Base-by-base conservation (phyloP, 2,888 invertebrate genomes). In the Watsonalla cultraria region DNA sequence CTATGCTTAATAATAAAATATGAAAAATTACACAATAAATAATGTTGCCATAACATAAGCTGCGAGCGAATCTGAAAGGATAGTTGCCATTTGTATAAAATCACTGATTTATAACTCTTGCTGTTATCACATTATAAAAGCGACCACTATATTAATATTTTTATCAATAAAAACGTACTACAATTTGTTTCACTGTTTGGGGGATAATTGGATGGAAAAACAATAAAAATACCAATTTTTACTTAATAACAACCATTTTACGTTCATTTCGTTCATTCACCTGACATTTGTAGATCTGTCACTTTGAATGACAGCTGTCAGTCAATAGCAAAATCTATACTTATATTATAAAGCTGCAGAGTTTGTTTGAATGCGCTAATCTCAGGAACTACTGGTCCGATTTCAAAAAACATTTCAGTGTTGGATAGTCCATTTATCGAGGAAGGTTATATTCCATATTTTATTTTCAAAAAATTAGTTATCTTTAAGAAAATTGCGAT, bases 41-140 rank as follows among this genome's bases (percentile, higher is more conserved):
- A 53, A 33, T 48, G 47, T 42, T 54, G 53, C 54, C 35, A 48
- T 46, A 45, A 37, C 54, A 58, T 51, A 54, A 55, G 52, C 42
- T 42, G 42, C 42, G 42, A 42, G 42, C 42, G 42, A 42, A 42
- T 42, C 42, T 7, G 7, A 11, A 42, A 8, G 11, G 11, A 42
- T 42, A 42, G 42, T 42, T 42, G 42, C 42, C 42, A 42, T 42
- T 9, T 42, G 42, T 42, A 42, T 9, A 42, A 42, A 42, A 11
- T 42, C 42, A 42, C 42, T 42, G 42, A 7, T 11, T 37, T 7
- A 42, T 42, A 11, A 42, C 42, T 11, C 9, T 9, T 11, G 11
- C 42, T 5, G 5, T 37, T 8, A 37, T 37, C 37, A 37, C 37
- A 8, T 4, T 37, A 37, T 37, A 37, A 37, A 42, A 42, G 42